Conservation (phyloP, 2,888 invertebrate species). For the Calliphora vomitoria region DNA sequence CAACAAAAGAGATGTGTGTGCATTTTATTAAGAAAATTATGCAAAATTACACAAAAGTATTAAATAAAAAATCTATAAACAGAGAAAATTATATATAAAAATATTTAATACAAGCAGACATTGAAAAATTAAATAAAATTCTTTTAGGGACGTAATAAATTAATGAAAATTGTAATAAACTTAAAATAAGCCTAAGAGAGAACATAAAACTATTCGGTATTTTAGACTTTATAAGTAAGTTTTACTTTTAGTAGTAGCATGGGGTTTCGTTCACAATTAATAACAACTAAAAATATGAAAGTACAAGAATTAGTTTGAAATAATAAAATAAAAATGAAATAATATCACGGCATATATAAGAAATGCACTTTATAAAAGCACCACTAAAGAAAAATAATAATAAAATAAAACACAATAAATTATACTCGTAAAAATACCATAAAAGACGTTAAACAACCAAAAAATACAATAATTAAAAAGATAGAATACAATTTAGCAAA, state of each 20-base stretch:
- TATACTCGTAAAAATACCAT: neutral
- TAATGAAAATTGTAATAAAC: constrained; percentile 25
- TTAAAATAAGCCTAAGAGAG: constrained; percentile 31
- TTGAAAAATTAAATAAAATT: neutral
- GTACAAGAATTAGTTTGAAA: neutral
- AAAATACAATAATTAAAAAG: neutral
- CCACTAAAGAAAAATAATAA: constrained; percentile 27
- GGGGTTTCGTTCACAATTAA: neutral
- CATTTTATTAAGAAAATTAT: constrained; percentile 40
- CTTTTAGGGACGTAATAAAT: constrained; percentile 31
- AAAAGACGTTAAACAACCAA: neutral
- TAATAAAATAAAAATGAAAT: constrained; percentile 30
- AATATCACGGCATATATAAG: constrained; percentile 61
- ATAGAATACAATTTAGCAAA: constrained; percentile 6
- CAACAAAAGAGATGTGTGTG: constrained; percentile 15
- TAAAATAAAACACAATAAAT: constrained; percentile 10
- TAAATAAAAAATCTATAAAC: neutral
- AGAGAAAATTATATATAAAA: neutral
- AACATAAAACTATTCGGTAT: constrained; percentile 16
- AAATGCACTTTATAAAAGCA: constrained; percentile 73
- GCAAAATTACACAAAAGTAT: constrained; percentile 8
- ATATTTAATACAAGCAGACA: constrained; percentile 23
- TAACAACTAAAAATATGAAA: neutral
- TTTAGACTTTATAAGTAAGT: constrained; percentile 28
- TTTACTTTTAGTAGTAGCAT: neutral